phyloP scores from a whole-genome alignment of 2,797 vertebrate genomes.

The Loris lydekkerianus region DNA sequence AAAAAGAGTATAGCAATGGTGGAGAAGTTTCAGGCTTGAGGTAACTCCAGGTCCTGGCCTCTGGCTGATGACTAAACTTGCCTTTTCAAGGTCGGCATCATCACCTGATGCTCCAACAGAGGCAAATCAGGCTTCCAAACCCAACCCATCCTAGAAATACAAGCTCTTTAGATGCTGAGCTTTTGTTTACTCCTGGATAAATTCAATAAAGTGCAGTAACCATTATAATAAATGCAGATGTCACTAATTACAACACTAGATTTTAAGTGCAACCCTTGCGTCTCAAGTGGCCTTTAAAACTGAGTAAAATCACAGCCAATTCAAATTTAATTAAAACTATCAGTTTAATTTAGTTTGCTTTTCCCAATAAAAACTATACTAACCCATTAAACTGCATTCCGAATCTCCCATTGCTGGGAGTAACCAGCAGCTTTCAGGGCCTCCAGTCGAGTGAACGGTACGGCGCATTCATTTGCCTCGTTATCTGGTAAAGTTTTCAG shows the following conservation, averaged over 20 bases:
- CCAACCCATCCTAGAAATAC: constrained; percentile 70
- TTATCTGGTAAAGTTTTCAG: constrained; percentile 51
- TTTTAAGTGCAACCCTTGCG: constrained; percentile 87
- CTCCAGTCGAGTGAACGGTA: constrained; percentile 50
- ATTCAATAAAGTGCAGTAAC: constrained; percentile 87
- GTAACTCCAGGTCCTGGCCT: neutral
- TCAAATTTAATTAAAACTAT: constrained; percentile 91
- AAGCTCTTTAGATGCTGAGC: constrained; percentile 79
- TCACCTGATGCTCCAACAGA: constrained; percentile 4
- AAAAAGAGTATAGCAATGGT: neutral
- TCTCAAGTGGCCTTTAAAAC: constrained; percentile 89
- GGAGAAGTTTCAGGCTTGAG: neutral
- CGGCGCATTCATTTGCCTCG: constrained; percentile 62
- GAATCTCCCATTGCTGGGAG: constrained; percentile 56
- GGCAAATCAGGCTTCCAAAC: constrained; percentile 68
- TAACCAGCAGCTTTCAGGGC: constrained; percentile 33
- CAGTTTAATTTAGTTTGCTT: constrained; percentile 88
- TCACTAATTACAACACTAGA: constrained; percentile 88
- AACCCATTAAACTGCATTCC: constrained; percentile 77
- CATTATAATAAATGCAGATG: constrained; percentile 88
- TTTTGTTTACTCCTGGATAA: constrained; percentile 84
- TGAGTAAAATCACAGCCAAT: constrained; percentile 87
- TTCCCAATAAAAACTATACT: constrained; percentile 85
- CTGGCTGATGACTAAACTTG: neutral
- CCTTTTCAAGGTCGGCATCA: neutral